Evolutionary conservation across 2,797 vertebrate species (phyloP), one percentile per base, ranked within the genome.

Genomic region (Cossypha niveicapilla): DNA sequence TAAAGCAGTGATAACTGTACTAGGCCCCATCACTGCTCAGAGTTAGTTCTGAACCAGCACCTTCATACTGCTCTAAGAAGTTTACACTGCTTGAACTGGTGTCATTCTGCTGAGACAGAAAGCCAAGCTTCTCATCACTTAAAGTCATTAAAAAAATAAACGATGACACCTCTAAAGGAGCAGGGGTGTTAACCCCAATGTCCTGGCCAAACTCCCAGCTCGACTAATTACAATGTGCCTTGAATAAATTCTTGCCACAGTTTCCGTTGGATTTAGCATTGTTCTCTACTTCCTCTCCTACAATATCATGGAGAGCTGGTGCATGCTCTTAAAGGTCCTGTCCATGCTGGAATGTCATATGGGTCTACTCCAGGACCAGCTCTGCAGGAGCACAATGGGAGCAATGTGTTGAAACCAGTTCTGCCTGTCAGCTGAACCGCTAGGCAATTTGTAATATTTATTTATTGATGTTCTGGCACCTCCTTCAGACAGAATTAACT

Each of bases 241-340:
- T 56, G 88, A 92, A 89, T 87, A 96, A 95, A 93, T 92, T 93
- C 92, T 93, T 91, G 92, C 95, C 94, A 92, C 94, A 58, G 84
- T 72, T 96, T 94, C 94, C 91, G 58, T 28, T 85, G 94, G 92
- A 87, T 72, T 45, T 2, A 17, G 94, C n/a, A 96, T 95, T 96
- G 93, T 96, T 96, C 92, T 83, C 86, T 74, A 7, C 86, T 95
- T 96, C 95, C 96, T 94, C 72, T 91, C 61, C 90, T 94, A 18
- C 86, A 70, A 6, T 32, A 80, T 74, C 72, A 71, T 24, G 47
- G 68, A 85, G 86, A 65, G 75, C 80, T 93, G 86, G 77, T 90
- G 71, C 44, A 18, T 4, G 34, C 75, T 83, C 65, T 92, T 58
- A 89, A 92, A 88, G 80, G 83, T 74, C 65, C 75, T 94, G 83